Conservation (phyloP, 2,113 vertebrate genomes). For the Nothocercus nigrocapillus region DNA sequence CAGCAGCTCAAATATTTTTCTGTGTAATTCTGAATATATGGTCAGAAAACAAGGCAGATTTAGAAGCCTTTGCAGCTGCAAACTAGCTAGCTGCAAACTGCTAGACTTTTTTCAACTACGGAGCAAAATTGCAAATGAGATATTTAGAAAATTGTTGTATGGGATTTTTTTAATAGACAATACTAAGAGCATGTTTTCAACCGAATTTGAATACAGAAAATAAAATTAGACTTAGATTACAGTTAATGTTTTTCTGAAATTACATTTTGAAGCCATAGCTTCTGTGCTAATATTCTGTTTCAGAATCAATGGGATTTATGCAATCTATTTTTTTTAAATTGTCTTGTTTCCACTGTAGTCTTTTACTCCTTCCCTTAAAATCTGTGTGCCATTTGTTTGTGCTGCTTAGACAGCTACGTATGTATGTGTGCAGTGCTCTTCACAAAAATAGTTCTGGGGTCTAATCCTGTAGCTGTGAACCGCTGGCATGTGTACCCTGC, state of each 20-base stretch:
- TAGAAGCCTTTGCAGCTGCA: constrained; percentile 5
- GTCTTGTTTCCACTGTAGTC: not conserved
- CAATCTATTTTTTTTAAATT: not conserved
- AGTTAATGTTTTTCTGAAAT: constrained; percentile 52
- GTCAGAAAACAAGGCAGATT: not conserved
- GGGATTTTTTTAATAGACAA: constrained; percentile 23
- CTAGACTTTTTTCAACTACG: not conserved
- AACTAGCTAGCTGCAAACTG: too few relatives aligned
- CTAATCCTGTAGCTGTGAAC: not conserved
- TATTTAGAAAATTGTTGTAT: constrained; percentile 23
- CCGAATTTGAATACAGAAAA: constrained; percentile 43
- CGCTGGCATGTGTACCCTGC: accelerated
- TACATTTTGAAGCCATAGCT: not conserved
- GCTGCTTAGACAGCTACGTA: not conserved
- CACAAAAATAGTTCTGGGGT: not conserved
- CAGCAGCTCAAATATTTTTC: not conserved
- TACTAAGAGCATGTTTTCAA: constrained; percentile 11
- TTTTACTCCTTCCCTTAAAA: not conserved
- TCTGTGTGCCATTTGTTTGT: not conserved
- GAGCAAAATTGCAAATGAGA: constrained; percentile 45
- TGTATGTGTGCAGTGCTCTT: not conserved
- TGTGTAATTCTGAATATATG: not conserved
- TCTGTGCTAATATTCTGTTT: not conserved
- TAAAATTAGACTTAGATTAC: constrained; percentile 44
- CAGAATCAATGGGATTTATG: not conserved